These are phyloP conservation scores for Lycaon pictus DNA, from an alignment of 2,113 vertebrate species.

Conservation along the genomic window DNA sequence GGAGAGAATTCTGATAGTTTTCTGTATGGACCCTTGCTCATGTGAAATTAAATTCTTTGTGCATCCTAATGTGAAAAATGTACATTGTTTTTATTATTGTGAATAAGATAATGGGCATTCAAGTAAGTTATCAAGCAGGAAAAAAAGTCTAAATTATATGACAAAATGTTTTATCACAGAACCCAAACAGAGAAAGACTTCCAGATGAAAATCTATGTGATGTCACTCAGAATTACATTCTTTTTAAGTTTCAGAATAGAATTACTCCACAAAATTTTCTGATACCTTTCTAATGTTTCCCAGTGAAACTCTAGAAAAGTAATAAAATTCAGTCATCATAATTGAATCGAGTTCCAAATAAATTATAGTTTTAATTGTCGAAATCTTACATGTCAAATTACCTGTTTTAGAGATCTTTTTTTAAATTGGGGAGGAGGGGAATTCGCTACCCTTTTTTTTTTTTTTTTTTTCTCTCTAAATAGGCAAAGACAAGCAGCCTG, in stretches of 20 bases:
- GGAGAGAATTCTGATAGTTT: not conserved
- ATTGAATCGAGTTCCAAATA: not conserved
- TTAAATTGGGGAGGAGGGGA: not conserved
- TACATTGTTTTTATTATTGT: not conserved
- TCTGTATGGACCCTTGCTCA: not conserved
- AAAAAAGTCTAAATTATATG: not conserved
- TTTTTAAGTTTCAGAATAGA: slow-evolving; percentile 55
- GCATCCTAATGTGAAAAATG: slow-evolving; percentile 12
- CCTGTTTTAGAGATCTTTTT: slow-evolving; percentile 4
- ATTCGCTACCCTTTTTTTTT: not conserved
- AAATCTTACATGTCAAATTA: slow-evolving; percentile 19
- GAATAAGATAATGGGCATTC: slow-evolving; percentile 46
- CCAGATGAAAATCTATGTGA: not conserved
- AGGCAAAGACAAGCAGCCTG: not conserved
- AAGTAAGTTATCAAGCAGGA: not conserved
- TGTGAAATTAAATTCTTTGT: slow-evolving; percentile 43
- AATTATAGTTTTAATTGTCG: not conserved
- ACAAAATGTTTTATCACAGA: not conserved
- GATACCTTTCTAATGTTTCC: slow-evolving; percentile 22
- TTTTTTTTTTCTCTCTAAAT: not conserved
- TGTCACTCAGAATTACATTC: not conserved
- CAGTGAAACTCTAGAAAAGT: slow-evolving; percentile 46
- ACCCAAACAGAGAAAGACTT: slow-evolving; percentile 30
- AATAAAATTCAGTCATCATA: not conserved
- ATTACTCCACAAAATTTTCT: slow-evolving; percentile 34